Conservation (phyloP, 2,888 invertebrate genomes). For the Chaitophorus viminalis region DNA sequence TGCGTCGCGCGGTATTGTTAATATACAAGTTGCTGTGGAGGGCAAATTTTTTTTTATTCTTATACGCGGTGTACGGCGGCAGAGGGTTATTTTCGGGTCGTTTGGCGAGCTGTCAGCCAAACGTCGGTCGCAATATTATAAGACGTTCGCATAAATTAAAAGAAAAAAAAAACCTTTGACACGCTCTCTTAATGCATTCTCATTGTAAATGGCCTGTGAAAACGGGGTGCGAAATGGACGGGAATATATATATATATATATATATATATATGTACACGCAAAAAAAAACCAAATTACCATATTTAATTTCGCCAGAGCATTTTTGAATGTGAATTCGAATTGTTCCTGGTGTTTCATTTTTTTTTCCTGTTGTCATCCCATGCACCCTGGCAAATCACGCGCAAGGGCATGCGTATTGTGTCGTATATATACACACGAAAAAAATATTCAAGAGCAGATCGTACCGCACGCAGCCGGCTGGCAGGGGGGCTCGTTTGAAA, state of each 20-base stretch:
- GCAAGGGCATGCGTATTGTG: not conserved
- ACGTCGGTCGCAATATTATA: slow-evolving; percentile 43
- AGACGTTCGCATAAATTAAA: slow-evolving; percentile 54
- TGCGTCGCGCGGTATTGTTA: not conserved
- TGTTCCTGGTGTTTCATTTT: slow-evolving; percentile 3
- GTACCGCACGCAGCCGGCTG: not conserved
- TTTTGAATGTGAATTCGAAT: slow-evolving; percentile 31
- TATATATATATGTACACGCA: no score
- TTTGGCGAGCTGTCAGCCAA: slow-evolving; percentile 43
- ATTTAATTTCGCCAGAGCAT: slow-evolving; percentile 51
- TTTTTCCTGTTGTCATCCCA: slow-evolving; percentile 1
- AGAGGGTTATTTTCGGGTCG: slow-evolving; percentile 37
- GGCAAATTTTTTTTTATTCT: not conserved
- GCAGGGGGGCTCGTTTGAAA: not conserved
- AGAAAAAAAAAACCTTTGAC: slow-evolving; percentile 54
- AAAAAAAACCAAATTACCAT: slow-evolving; percentile 49
- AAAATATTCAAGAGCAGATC: not conserved
- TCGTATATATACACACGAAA: not conserved
- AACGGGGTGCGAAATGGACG: slow-evolving; percentile 21
- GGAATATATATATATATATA: not conserved
- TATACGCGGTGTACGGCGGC: not conserved
- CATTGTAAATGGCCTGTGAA: slow-evolving; percentile 58
- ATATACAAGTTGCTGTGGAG: not conserved
- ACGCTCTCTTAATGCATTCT: slow-evolving; percentile 53
- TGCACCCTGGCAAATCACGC: not conserved